Evolutionary conservation across 2,888 invertebrate genomes (phyloP), one percentile per base, ranked within the genome.

Genomic region (Perizoma affinitatum): DNA sequence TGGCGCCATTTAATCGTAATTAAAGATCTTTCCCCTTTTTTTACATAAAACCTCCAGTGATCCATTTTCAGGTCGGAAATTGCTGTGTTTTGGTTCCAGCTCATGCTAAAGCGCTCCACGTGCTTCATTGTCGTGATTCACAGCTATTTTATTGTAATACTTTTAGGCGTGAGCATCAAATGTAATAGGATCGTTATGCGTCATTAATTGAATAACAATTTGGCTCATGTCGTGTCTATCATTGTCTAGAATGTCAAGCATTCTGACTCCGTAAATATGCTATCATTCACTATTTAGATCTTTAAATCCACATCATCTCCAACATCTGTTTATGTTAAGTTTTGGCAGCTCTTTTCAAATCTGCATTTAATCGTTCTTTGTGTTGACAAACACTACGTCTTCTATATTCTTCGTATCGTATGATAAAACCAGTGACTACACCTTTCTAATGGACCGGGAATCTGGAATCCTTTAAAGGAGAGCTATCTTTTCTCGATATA

Each of bases 401-500:
- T 42, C 5, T 4, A 35, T 47, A 41, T 40, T 34, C 38, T 51
- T 35, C 33, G 7, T 42, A 33, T 6, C 38, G 11, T 11, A 44
- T 51, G 33, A n/a, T 42, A 58, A 52, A 53, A 35, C 51, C 11
- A 41, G 11, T 50, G 11, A 44, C 33, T 36, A 44, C 51, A 36
- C 61, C 43, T 56, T 66, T 68, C 58, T 63, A 63, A 55, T 48
- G 48, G 48, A 33, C 22, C 22, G 22, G 3, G 22, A 22, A 22
- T 22, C 60, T 48, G 50, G 63, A 63, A 66, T 54, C 78, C 77
- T 78, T 83, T 76, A 79, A 81, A 82, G 80, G 82, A 78, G 75
- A 75, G 70, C 75, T 77, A 79, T 83, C 82, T 82, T 71, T 74
- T 79, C 82, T 72, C 68, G 61, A 82, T 79, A 79, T 82, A 82